These are phyloP conservation scores for Helogale parvula DNA, from an alignment of 2,113 vertebrate genomes.

Conservation along the genomic window DNA sequence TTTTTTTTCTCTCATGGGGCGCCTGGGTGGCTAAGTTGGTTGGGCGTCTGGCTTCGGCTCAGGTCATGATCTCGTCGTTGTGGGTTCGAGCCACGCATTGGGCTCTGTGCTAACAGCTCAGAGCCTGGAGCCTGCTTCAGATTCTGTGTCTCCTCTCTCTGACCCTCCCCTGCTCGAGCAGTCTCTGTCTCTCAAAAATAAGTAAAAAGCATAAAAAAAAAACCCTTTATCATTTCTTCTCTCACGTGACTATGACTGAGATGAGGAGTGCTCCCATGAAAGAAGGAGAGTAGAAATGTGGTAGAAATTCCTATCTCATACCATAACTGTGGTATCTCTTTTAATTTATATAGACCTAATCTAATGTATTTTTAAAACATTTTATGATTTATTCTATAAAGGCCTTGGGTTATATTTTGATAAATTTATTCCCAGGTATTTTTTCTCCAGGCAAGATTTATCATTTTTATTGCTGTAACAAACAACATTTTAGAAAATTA, in stretches of 20 bases:
- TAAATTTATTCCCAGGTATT: neutral
- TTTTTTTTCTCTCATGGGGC: neutral
- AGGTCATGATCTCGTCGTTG: too few species aligned
- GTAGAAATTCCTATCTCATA: neutral
- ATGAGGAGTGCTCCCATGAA: neutral
- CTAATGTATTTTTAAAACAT: conserved; percentile 9
- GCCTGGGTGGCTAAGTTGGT: too few species aligned
- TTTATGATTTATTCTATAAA: conserved; percentile 6
- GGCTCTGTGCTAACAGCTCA: too few species aligned
- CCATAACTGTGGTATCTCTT: neutral
- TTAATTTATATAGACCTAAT: neutral
- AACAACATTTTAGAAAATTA: neutral
- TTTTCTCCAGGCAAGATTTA: neutral
- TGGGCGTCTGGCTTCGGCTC: too few species aligned
- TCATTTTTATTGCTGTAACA: conserved; percentile 30
- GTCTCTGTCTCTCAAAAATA: too few species aligned
- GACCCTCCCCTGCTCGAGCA: too few species aligned
- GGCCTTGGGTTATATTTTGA: neutral
- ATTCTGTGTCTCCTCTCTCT: too few species aligned
- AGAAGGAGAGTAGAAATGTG: neutral
- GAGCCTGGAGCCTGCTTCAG: too few species aligned
- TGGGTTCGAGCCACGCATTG: too few species aligned
- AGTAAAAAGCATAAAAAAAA: too few species aligned
- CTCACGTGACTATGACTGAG: neutral
- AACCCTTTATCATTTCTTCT: neutral